A percentile compares a stretch with the other conserved stretches of the same genome.
phyloP scores from a whole-genome alignment of 2,888 invertebrate genomes.

The Thymelicus lineola region DNA sequence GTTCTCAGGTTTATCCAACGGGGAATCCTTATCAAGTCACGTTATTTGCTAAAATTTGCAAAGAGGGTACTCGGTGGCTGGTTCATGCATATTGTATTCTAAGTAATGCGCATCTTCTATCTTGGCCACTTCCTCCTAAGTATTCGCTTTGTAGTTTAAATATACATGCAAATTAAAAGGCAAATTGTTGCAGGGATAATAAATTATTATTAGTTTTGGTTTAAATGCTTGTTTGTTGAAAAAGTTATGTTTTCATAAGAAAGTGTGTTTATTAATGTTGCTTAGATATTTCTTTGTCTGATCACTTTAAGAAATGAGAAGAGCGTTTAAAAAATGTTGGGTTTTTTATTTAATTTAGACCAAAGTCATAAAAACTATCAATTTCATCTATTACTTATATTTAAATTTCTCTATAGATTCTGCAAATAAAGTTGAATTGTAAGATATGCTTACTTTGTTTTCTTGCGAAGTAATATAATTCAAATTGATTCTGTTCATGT shows the following conservation, averaged over 20 bases:
- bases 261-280: no score
- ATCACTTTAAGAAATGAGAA: no score
- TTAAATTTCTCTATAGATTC: neutral
- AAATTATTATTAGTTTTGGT: neutral
- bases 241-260: no score
- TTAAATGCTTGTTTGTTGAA: no score
- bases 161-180: slow-evolving; percentile 25
- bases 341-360: no score
- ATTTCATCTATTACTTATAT: neutral
- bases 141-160: slow-evolving; percentile 41
- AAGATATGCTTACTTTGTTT: slow-evolving; percentile 14
- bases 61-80: slow-evolving; percentile 60
- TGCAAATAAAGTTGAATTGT: neutral
- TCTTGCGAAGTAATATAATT: slow-evolving; percentile 9
- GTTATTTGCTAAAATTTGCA: slow-evolving; percentile 74
- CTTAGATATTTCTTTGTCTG: no score
- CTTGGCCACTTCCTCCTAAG: slow-evolving; percentile 56
- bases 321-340: no score
- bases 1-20: slow-evolving; percentile 17
- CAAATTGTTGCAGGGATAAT: slow-evolving; percentile 19
- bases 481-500: slow-evolving; percentile 30
- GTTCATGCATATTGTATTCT: slow-evolving; percentile 71
- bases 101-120: slow-evolving; percentile 62
- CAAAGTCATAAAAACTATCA: neutral
- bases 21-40: slow-evolving; percentile 40